A percentile compares a stretch with the other conserved stretches of the same genome.
These are phyloP conservation scores for Drosophila pseudotalamancana DNA, from an alignment of 2,888 invertebrate species.

Conservation along the genomic window DNA sequence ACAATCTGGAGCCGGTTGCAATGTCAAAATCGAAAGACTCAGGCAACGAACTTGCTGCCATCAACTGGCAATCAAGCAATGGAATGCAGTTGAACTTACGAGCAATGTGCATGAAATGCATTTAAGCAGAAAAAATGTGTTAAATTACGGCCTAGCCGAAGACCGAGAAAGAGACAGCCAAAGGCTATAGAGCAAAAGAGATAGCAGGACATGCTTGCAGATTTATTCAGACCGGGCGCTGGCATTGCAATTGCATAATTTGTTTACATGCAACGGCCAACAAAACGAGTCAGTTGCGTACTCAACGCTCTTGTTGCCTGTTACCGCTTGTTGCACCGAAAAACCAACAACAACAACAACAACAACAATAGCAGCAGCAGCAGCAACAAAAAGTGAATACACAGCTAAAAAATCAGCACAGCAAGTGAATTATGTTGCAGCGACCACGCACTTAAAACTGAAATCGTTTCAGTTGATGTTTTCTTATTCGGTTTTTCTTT, in stretches of 20 bases:
- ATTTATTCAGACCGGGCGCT: conserved; percentile 47
- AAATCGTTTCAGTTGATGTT: conserved; percentile 54
- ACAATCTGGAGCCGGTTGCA: conserved; percentile 32
- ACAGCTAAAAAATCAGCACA: conserved; percentile 39
- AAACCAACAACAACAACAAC: no score
- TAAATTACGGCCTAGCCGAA: conserved; percentile 62
- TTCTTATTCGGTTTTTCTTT: conserved; percentile 18
- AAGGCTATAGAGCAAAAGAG: not conserved
- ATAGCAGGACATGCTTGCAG: conserved; percentile 23
- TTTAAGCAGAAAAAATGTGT: conserved; percentile 64
- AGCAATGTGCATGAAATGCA: conserved; percentile 60
- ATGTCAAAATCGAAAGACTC: conserved; percentile 57
- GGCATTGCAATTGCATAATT: conserved; percentile 75
- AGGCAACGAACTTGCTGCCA: conserved; percentile 67
- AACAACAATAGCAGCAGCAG: conserved; percentile 20
- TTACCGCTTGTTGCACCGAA: conserved; percentile 48
- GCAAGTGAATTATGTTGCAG: conserved; percentile 71
- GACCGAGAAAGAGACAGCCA: conserved; percentile 4
- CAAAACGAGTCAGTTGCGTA: conserved; percentile 75
- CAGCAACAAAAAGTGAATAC: not conserved
- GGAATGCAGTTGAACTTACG: conserved; percentile 67
- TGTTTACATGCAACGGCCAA: conserved; percentile 71
- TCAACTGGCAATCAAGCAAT: conserved; percentile 63
- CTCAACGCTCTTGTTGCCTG: conserved; percentile 38
- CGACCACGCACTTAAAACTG: conserved; percentile 52